These are phyloP conservation scores for Lophura nycthemera DNA, from an alignment of 2,113 vertebrate genomes.

Conservation along the genomic window DNA sequence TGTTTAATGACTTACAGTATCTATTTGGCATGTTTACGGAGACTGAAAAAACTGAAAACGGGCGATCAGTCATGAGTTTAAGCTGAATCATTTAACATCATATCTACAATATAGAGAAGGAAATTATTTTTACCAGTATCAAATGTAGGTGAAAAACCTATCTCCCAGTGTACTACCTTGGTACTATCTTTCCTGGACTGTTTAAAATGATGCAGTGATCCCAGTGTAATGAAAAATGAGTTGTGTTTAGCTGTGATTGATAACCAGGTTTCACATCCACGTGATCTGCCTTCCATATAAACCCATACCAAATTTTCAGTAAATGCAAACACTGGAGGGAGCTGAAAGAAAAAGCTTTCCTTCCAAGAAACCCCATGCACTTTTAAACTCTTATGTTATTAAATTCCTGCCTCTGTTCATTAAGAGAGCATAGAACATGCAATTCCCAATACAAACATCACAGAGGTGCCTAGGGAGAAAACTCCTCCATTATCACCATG, in stretches of 20 bases:
- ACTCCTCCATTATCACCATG: slow-evolving; percentile 48
- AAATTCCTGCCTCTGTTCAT: slow-evolving; percentile 15
- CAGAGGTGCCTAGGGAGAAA: slow-evolving; percentile 23
- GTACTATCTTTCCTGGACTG: background rate
- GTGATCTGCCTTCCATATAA: background rate
- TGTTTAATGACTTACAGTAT: background rate
- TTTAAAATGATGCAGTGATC: background rate
- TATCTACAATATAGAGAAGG: background rate
- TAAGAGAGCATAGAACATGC: background rate
- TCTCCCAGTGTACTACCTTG: background rate
- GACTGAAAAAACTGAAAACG: background rate
- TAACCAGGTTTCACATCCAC: background rate
- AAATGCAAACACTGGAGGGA: background rate
- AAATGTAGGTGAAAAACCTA: background rate
- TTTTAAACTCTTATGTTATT: slow-evolving; percentile 29
- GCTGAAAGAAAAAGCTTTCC: slow-evolving; percentile 8
- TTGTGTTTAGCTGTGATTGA: background rate
- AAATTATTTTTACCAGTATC: background rate
- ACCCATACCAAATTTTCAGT: background rate
- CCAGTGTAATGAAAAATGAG: background rate
- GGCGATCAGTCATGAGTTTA: background rate
- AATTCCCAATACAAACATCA: slow-evolving; percentile 49
- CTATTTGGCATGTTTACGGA: background rate
- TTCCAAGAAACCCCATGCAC: background rate
- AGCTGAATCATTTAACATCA: background rate